phyloP scores from a whole-genome alignment of 2,113 vertebrate species.

The Bubo scandiacus region DNA sequence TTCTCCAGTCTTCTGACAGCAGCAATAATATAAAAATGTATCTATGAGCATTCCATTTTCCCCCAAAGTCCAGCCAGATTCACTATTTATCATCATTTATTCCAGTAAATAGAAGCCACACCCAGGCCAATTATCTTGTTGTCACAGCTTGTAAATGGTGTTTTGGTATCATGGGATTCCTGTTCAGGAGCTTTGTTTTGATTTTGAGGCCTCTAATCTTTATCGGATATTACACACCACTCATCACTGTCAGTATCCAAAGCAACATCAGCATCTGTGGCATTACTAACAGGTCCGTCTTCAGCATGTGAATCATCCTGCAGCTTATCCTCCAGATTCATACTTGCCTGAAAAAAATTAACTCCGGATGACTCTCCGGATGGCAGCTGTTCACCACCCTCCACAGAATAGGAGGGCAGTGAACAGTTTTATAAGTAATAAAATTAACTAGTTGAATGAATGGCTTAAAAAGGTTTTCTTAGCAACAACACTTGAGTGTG shows the following conservation, averaged over 20 bases:
- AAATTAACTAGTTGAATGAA: neutral
- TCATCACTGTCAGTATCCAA: slow-evolving; percentile 53
- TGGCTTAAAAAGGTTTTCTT: neutral
- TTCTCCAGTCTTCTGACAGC: neutral
- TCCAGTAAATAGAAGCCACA: slow-evolving; percentile 26
- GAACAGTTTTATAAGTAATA: neutral
- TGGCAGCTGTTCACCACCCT: neutral
- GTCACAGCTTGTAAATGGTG: slow-evolving; percentile 52
- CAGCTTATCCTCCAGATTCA: neutral
- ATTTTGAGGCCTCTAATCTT: slow-evolving; percentile 57
- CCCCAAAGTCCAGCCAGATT: slow-evolving; percentile 11
- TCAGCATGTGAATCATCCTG: neutral
- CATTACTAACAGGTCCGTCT: neutral
- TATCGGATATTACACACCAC: slow-evolving; percentile 58
- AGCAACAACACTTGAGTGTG: neutral
- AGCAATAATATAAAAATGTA: slow-evolving; percentile 39
- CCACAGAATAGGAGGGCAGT: neutral
- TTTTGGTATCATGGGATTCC: slow-evolving; percentile 35
- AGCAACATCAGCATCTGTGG: slow-evolving; percentile 15
- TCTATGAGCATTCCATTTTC: slow-evolving; percentile 5
- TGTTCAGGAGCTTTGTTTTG: slow-evolving; percentile 24
- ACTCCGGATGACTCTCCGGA: neutral
- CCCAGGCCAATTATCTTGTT: slow-evolving; percentile 46
- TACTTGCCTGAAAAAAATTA: neutral
- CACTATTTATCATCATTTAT: slow-evolving; percentile 53